Evolutionary conservation across 2,888 invertebrate genomes (phyloP), one percentile per base, ranked within the genome.

Genomic region (Agrotis clavis): DNA sequence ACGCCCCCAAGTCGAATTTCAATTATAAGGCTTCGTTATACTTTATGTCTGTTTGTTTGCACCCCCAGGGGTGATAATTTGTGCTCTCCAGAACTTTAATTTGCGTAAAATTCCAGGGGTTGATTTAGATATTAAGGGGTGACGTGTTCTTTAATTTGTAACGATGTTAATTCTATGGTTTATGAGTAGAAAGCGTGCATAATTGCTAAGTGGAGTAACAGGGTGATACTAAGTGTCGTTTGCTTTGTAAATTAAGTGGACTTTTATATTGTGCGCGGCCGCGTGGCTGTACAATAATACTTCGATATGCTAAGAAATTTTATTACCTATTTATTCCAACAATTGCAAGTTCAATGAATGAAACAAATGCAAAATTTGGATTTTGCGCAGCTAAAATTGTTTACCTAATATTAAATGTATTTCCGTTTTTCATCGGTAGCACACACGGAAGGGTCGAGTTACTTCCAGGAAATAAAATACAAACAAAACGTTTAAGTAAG

Each of bases 11-110:
- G 81, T 86, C 60, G 68, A 84, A 79, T 81, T 86, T 86, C 83
- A 86, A 81, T 85, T 85, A 83, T 74, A 85, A 85, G 74, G 79
- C 79, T 63, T 78, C 69, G 76, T 86, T 77, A 66, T 80, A 82
- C 71, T 81, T 82, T 74, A 82, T 78, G 67, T 76, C 57, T 81
- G 79, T 82, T 85, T 81, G 85, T 79, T 81, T 79, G 67, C 72
- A 67, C 78, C 85, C 84, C 67, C 47, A 5, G 62, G 77, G 79
- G 67, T 56, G 79, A 79, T 79, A 81, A 86, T 84, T 85, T 86
- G 81, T 73, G 64, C 65, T 80, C 74, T 71, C 72, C 41, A 75
- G 63, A 86, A 86, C 77, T 86, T 86, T 78, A 81, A 86, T 86
- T 86, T 79, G 75, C 79, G 79, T 85, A 73, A 77, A 71, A 70